These are phyloP conservation scores for Schizotus pectinicornis DNA, from an alignment of 2,888 invertebrate genomes.

Conservation along the genomic window DNA sequence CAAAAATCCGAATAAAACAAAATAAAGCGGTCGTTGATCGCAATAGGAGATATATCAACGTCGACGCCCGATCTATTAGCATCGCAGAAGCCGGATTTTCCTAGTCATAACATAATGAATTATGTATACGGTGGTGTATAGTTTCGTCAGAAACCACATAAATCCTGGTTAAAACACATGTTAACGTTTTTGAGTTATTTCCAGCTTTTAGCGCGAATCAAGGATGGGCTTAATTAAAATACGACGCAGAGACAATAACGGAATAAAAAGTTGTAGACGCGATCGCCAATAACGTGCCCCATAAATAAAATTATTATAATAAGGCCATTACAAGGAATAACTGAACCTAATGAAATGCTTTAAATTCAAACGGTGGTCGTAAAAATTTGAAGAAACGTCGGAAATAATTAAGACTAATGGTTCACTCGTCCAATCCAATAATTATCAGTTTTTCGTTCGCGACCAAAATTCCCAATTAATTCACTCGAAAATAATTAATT, in stretches of 20 bases:
- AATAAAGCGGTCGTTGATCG: conserved; percentile 20
- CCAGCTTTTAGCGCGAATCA: conserved; percentile 17
- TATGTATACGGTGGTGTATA: conserved; percentile 42
- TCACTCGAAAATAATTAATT: no score
- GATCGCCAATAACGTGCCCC: no score
- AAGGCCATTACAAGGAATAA: no score
- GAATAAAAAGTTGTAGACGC: conserved; percentile 4
- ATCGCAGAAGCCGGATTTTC: conserved; percentile 43
- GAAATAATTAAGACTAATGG: no score
- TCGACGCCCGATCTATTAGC: conserved; percentile 25
- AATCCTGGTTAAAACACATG: conserved; percentile 39
- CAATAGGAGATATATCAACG: conserved; percentile 1
- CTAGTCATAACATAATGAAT: conserved; percentile 47
- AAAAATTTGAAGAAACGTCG: no score
- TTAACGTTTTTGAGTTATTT: conserved; percentile 36
- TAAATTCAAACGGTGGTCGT: no score
- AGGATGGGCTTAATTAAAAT: conserved; percentile 27
- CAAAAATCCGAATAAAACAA: neutral
- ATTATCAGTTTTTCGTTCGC: no score
- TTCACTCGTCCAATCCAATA: no score
- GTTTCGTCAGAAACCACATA: conserved; percentile 38
- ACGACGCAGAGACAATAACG: conserved; percentile 19
- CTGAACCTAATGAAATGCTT: no score
- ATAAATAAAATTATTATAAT: no score
- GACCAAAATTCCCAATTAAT: no score